phyloP scores from a whole-genome alignment of 2,888 invertebrate species.

The Calameuta idolon region DNA sequence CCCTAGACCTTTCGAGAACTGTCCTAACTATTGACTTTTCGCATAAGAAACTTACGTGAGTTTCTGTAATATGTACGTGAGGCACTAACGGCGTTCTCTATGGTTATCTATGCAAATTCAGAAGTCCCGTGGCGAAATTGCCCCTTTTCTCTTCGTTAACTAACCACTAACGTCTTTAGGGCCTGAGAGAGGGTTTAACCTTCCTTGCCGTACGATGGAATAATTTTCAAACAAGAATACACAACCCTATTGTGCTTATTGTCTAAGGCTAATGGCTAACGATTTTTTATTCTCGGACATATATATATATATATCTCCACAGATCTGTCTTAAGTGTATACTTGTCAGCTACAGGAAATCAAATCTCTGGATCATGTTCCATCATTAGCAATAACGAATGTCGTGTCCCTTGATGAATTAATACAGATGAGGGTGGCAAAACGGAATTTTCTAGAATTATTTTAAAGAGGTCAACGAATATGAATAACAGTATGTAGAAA shows the following conservation, averaged over 20 bases:
- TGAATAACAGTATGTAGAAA: constrained; percentile 30
- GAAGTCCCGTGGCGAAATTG: background rate
- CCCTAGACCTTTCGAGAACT: constrained; percentile 10
- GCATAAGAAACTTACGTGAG: constrained; percentile 44
- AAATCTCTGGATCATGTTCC: background rate
- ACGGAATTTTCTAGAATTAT: background rate
- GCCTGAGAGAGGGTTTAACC: background rate
- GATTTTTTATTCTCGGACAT: too few species aligned
- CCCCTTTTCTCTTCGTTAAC: background rate
- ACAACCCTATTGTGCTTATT: background rate
- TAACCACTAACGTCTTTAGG: background rate
- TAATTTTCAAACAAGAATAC: background rate
- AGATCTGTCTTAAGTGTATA: too few species aligned
- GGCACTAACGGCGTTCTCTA: constrained; percentile 27
- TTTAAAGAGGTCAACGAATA: constrained; percentile 22
- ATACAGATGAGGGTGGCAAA: background rate
- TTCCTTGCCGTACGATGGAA: background rate
- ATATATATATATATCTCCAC: too few species aligned
- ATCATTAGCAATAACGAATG: background rate
- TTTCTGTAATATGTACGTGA: constrained; percentile 40
- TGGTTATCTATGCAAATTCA: constrained; percentile 52
- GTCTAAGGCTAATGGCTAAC: too few species aligned
- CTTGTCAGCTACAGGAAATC: background rate
- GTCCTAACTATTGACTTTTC: constrained; percentile 32
- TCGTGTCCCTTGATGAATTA: background rate